These are phyloP conservation scores for Panthera leo DNA, from an alignment of 2,113 vertebrate genomes.

Conservation along the genomic window DNA sequence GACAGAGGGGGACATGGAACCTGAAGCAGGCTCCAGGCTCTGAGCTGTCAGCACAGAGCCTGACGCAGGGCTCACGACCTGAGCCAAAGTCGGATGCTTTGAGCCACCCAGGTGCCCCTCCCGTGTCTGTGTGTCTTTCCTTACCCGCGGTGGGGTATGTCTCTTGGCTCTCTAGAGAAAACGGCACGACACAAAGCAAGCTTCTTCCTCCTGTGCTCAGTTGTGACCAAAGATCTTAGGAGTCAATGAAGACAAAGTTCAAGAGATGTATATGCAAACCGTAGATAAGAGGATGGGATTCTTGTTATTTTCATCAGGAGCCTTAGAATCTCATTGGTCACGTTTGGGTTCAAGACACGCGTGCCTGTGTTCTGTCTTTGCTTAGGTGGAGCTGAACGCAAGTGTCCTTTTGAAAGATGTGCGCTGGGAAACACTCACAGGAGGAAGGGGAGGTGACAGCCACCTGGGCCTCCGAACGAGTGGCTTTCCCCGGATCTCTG, in stretches of 20 bases:
- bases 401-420: neutral
- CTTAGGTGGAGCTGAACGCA: neutral
- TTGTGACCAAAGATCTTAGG: neutral
- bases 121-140: neutral
- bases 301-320: neutral
- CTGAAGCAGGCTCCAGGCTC: no score
- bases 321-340: neutral
- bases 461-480: neutral
- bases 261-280: neutral
- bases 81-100: no score
- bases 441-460: neutral
- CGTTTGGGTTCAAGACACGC: neutral
- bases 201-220: neutral
- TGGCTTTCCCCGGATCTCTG: neutral
- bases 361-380: neutral
- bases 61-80: accelerated
- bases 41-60: no score
- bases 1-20: no score
- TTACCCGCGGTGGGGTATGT: no score
- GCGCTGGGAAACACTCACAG: neutral
- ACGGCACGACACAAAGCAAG: neutral
- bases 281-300: neutral
- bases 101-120: no score
- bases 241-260: neutral
- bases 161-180: neutral